Evolutionary conservation across 2,113 vertebrate genomes (phyloP), one percentile per base, ranked within the genome.

Genomic region (Nothocercus nigrocapillus): DNA sequence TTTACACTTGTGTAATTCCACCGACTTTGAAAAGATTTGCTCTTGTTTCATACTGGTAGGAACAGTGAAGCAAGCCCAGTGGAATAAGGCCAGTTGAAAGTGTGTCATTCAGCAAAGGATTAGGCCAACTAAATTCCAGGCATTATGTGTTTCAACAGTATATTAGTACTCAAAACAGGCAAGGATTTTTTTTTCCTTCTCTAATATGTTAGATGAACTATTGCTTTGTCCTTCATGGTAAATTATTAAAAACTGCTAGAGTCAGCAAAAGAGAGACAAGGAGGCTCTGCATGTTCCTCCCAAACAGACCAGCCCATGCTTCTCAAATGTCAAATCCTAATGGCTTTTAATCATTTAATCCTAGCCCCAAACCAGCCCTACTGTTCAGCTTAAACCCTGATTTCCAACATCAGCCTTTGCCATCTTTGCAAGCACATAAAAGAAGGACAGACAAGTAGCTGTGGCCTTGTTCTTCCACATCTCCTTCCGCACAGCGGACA

Each of bases 111-210:
- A 16, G 45, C 42, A 30, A 80, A 77, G 63, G 49, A 95, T 73
- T 3, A 74, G 67, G 32, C 54, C 79, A 73, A 51, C 25, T 13
- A 36, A 80, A 88, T 70, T 66, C 42, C 21, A 51, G 30, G 54
- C 42, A 82, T 80, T 81, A 76, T 34, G 90, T 80, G 38, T n/a
- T 47, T 81, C 14, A 85, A 56, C 51, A 94, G 63, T 69, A 72
- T 81, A 36, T 88, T 89, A 59, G 67, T 95, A 82, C 89, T 79
- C 93, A 87, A 97, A 96, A 93, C 73, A 93, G 73, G 96, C 24
- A 76, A 62, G 87, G 40, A 77, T 45, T 67, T 63, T 30, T 30
- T 32, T 56, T 11, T 16, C 30, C 25, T 56, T 32, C 28, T 28
- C 14, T 56, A 5, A 74, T 51, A 11, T 7, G 2, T 8, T 1